A percentile compares a stretch with the other conserved stretches of the same genome.
phyloP scores from a whole-genome alignment of 2,113 vertebrate species.

The Lichenostomus cassidix region DNA sequence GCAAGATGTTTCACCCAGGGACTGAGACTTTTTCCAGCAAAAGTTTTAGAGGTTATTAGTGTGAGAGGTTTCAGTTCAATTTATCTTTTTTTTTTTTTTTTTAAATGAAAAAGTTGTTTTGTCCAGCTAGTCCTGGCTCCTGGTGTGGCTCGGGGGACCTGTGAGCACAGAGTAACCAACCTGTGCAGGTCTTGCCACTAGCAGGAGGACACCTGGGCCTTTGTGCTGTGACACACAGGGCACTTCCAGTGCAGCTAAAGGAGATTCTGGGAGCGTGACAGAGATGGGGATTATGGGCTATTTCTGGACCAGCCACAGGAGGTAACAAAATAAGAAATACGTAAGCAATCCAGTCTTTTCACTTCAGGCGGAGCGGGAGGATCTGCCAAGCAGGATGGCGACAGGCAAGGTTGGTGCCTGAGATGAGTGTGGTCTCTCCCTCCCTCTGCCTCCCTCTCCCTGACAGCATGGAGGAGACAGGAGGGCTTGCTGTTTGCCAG shows the following conservation, averaged over 20 bases:
- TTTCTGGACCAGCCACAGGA: constrained; percentile 46
- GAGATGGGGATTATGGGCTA: constrained; percentile 44
- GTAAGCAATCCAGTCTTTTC: background rate
- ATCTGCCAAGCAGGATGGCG: background rate
- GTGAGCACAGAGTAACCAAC: background rate
- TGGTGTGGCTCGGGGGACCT: accelerated
- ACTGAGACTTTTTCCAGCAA: background rate
- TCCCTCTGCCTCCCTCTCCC: background rate
- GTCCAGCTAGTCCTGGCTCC: background rate
- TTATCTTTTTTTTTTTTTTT: background rate
- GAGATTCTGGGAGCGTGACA: constrained; percentile 38
- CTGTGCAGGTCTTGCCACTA: background rate
- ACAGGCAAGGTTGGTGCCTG: background rate
- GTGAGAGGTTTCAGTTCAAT: background rate
- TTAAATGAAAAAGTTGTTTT: background rate
- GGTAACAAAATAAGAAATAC: constrained; percentile 37
- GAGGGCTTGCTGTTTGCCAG: background rate
- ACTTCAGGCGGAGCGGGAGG: background rate
- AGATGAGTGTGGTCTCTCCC: background rate
- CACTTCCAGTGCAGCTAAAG: background rate
- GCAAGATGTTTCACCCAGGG: background rate
- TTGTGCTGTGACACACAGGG: background rate
- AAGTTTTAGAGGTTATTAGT: background rate
- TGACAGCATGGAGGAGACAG: background rate
- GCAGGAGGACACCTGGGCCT: background rate